Conservation (phyloP, 1,140 invertebrate genomes). For the Wasmannia auropunctata region DNA sequence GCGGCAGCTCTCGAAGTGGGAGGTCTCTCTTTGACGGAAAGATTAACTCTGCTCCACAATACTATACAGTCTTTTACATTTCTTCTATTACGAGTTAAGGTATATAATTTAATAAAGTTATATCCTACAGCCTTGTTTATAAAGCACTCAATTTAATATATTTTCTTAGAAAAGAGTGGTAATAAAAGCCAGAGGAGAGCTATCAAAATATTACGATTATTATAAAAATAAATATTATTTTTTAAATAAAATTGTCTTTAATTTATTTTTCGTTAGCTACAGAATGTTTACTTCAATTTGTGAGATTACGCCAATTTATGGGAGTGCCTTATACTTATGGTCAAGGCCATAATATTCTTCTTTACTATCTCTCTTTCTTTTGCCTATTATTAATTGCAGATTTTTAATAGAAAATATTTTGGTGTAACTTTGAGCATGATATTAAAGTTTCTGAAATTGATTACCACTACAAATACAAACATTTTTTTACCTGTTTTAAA, state of each 20-base stretch:
- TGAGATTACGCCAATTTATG: too few relatives aligned
- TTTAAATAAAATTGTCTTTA: too few relatives aligned
- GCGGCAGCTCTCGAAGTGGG: conserved; percentile 83
- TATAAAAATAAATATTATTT: too few relatives aligned
- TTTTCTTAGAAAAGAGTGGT: too few relatives aligned
- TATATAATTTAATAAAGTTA: conserved; percentile 70
- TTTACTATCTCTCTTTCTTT: neutral
- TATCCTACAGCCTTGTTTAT: too few relatives aligned
- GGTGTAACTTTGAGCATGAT: neutral
- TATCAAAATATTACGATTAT: too few relatives aligned
- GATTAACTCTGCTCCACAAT: conserved; percentile 91
- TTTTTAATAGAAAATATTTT: neutral
- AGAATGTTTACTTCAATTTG: too few relatives aligned
- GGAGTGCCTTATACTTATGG: too few relatives aligned
- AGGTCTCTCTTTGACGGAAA: conserved; percentile 89
- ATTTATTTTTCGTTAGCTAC: too few relatives aligned
- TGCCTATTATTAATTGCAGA: neutral
- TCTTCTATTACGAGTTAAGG: conserved; percentile 88
- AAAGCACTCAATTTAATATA: too few relatives aligned
- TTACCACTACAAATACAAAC: neutral
- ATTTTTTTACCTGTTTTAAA: neutral
- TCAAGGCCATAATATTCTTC: neutral
- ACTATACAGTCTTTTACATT: conserved; percentile 87
- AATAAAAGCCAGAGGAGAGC: too few relatives aligned
- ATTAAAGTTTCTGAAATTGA: neutral